Percentiles rank a stretch among this genome's conserved stretches.
Conservation (phyloP, 2,113 vertebrate genomes). For the Cepphus grylle region DNA sequence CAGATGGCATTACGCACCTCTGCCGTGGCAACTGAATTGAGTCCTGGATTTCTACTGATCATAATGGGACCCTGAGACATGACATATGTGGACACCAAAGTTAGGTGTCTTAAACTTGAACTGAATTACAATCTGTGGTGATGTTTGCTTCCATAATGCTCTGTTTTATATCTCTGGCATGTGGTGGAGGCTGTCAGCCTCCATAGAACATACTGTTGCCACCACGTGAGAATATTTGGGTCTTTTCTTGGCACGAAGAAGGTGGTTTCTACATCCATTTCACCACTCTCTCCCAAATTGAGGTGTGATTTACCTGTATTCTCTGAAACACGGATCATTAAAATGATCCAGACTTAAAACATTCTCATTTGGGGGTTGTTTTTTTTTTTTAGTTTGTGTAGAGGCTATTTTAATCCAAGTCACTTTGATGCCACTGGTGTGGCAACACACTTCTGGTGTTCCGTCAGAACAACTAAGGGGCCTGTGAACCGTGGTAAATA, state of each 20-base stretch:
- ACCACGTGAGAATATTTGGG: neutral
- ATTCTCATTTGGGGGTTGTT: neutral
- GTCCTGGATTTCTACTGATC: neutral
- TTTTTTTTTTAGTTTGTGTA: no score
- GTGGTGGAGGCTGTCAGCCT: neutral
- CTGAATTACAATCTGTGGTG: neutral
- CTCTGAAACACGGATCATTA: neutral
- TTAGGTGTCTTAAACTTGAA: neutral
- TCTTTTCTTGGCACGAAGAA: neutral
- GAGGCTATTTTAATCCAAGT: neutral
- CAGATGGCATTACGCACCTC: neutral
- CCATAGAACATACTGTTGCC: rapidly evolving
- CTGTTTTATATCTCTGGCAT: neutral
- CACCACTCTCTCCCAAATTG: neutral
- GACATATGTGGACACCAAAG: no score
- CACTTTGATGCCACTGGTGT: neutral
- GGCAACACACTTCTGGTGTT: neutral
- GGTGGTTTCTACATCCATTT: neutral
- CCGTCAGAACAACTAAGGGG: neutral
- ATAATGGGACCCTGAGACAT: neutral
- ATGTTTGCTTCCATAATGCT: neutral
- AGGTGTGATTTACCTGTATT: neutral
- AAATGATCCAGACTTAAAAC: neutral
- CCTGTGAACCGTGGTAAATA: neutral
- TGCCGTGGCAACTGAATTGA: neutral